A percentile compares a stretch with the other conserved stretches of the same genome.
Conservation (phyloP, 2,797 vertebrate species). For the Syngnathus acus region DNA sequence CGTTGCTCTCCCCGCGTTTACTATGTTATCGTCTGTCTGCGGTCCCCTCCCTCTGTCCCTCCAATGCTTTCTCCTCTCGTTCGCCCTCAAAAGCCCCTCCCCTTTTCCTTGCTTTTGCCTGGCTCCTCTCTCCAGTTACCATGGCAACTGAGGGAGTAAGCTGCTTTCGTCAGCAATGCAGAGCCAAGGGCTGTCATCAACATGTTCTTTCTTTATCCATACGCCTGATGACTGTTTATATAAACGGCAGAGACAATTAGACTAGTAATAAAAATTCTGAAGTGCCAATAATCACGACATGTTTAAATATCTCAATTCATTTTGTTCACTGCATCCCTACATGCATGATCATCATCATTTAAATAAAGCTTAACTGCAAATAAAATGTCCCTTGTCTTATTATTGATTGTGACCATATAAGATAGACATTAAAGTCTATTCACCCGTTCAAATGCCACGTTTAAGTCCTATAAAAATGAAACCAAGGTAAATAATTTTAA, state of each 20-base stretch:
- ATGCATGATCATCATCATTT: background rate
- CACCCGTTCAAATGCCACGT: too few relatives aligned
- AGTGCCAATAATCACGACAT: constrained; percentile 31
- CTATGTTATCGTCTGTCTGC: constrained; percentile 45
- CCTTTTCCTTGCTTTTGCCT: constrained; percentile 65
- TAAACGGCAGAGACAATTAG: constrained; percentile 52
- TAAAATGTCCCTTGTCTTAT: background rate
- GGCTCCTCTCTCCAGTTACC: constrained; percentile 67
- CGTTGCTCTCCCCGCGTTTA: constrained; percentile 35
- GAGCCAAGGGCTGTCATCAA: constrained; percentile 77
- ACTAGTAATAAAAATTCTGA: constrained; percentile 44
- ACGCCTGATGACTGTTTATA: constrained; percentile 63
- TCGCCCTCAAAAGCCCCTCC: constrained; percentile 63
- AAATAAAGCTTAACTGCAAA: background rate
- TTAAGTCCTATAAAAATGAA: too few relatives aligned
- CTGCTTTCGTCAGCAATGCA: constrained; percentile 83
- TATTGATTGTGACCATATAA: background rate
- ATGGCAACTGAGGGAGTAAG: constrained; percentile 80
- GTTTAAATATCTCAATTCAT: constrained; percentile 29
- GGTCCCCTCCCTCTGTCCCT: constrained; percentile 57
- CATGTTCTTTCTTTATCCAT: constrained; percentile 23
- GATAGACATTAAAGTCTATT: too few relatives aligned
- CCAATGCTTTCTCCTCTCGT: constrained; percentile 68
- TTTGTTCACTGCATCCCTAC: constrained; percentile 12
- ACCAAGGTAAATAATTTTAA: too few relatives aligned